Evolutionary conservation across 1,140 invertebrate genomes (phyloP).

Genomic region (Formica exsecta): DNA sequence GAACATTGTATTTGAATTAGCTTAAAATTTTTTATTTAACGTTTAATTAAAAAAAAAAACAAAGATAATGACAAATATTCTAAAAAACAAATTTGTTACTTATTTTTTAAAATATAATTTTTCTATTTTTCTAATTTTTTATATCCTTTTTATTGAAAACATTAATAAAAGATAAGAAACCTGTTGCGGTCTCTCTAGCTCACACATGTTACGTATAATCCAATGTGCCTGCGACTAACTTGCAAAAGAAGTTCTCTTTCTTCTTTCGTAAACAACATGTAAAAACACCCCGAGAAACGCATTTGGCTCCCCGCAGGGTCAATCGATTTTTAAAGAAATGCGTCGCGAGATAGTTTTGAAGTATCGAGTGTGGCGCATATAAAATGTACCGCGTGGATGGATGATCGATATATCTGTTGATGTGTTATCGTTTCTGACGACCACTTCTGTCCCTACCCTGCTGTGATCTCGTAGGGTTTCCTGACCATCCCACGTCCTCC

Average conservation of each 20-base stretch:
- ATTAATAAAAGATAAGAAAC: constrained; percentile 25
- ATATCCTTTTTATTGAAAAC: background rate
- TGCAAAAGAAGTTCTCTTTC: background rate
- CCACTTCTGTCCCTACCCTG: constrained; percentile 57
- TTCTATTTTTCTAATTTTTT: background rate
- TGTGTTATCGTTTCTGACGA: constrained; percentile 80
- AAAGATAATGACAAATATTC: background rate
- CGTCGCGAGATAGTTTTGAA: constrained; percentile 3
- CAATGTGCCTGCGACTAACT: background rate
- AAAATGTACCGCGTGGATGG: constrained; percentile 62
- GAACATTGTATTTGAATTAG: constrained; percentile 5
- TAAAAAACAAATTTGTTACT: background rate
- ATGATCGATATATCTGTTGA: constrained; percentile 80
- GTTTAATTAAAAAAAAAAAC: background rate
- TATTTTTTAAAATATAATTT: background rate
- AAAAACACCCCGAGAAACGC: background rate
- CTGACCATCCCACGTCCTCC: constrained; percentile 63
- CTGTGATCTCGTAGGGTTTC: constrained; percentile 66
- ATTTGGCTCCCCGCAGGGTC: background rate
- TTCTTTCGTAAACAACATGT: background rate
- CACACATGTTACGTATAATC: background rate
- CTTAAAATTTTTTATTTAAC: background rate
- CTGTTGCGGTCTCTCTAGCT: constrained; percentile 39
- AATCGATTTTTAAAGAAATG: constrained; percentile 50
- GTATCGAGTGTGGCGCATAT: constrained; percentile 57